Conservation (phyloP, 2,797 vertebrate species). For the Pangasius mekongensis region DNA sequence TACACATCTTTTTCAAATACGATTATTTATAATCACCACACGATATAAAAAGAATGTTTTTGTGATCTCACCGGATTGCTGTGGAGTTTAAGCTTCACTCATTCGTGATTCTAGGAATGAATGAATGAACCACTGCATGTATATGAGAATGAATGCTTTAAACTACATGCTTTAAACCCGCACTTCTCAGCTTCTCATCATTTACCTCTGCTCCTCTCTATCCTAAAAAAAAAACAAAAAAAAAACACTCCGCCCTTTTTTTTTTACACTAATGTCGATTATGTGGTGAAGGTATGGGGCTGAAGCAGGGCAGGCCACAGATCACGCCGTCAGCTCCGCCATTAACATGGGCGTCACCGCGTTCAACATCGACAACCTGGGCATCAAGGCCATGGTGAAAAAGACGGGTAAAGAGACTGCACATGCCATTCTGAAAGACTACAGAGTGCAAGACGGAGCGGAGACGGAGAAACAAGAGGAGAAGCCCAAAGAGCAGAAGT, state of each 20-base stretch:
- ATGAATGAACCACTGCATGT: slow-evolving; percentile 10
- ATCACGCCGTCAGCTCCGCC: slow-evolving; percentile 90
- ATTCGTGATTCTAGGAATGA: not conserved
- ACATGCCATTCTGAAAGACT: slow-evolving; percentile 88
- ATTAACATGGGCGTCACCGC: slow-evolving; percentile 92
- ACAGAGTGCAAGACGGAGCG: slow-evolving; percentile 79
- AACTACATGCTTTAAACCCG: not conserved
- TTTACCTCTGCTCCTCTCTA: not conserved
- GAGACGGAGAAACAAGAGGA: slow-evolving; percentile 57
- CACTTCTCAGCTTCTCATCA: slow-evolving; percentile 21
- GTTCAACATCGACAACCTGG: slow-evolving; percentile 94
- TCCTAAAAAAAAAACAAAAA: not conserved
- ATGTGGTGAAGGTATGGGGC: slow-evolving; percentile 86
- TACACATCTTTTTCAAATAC: not conserved
- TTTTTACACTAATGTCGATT: slow-evolving; percentile 50
- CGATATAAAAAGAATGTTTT: not conserved
- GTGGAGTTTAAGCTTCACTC: not conserved
- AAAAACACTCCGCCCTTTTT: not conserved
- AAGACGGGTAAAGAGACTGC: slow-evolving; percentile 92
- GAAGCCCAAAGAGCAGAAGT: slow-evolving; percentile 47
- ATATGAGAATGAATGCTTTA: not conserved
- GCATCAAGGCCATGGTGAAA: slow-evolving; percentile 94
- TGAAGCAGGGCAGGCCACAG: slow-evolving; percentile 89
- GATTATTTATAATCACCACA: not conserved
- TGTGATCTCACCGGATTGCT: not conserved